Percentiles rank a stretch among this genome's conserved stretches.
Evolutionary conservation across 2,888 invertebrate genomes (phyloP).

Genomic region (Eucera pruinosa): DNA sequence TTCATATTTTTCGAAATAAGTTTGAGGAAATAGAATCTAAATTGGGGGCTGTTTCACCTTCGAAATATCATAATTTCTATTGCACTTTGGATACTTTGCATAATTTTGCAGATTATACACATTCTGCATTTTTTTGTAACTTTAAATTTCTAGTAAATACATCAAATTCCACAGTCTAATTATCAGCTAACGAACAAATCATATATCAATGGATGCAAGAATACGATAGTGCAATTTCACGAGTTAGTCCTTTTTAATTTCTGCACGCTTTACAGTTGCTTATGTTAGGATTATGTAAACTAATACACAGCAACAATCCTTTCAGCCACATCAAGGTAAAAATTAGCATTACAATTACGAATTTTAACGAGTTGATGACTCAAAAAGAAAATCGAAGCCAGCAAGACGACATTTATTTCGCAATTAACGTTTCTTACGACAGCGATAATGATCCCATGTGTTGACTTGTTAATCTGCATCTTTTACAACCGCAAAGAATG

Average conservation of each 20-base stretch:
- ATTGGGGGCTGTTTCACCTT: no score
- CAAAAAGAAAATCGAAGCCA: neutral
- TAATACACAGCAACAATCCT: neutral
- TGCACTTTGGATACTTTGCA: no score
- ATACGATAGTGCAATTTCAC: neutral
- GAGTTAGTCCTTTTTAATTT: neutral
- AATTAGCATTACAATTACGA: slow-evolving; percentile 8
- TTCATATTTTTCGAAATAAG: no score
- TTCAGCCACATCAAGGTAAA: slow-evolving; percentile 1
- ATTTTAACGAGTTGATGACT: slow-evolving; percentile 18
- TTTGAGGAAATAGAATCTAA: no score
- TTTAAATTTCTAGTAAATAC: no score
- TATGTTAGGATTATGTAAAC: slow-evolving; percentile 14
- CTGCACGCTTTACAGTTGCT: neutral
- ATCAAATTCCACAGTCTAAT: no score
- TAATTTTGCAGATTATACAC: no score
- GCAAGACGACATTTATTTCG: neutral
- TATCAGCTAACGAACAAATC: neutral
- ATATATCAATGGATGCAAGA: neutral
- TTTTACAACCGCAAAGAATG: neutral
- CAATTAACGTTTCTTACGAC: slow-evolving; percentile 14
- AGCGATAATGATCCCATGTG: neutral
- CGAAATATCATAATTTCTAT: no score
- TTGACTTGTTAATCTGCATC: neutral
- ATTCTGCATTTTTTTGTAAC: no score